Base-by-base conservation (phyloP, 1,140 invertebrate species). In the Uloborus diversus region DNA sequence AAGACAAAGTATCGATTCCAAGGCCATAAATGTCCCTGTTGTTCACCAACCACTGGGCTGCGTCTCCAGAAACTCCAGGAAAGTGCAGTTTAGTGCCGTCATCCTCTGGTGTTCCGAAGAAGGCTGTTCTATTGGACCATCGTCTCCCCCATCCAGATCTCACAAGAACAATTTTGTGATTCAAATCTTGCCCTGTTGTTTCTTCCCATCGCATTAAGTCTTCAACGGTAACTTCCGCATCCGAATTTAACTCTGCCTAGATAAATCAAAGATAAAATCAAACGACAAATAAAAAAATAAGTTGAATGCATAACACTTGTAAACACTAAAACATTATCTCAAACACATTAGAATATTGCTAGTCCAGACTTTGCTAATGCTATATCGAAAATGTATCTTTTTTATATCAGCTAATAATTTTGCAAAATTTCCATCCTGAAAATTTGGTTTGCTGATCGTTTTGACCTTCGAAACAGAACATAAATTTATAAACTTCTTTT, bases 1-100 rank as follows among this genome's bases (percentile, higher is more conserved):
- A 83, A 13, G 89, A 90, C 0, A 90, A 86, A 0, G 89, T 88
- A 82, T 93, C 92, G 0, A 91, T 87, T 0, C 90, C 92, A 1
- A 92, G 87, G 0, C 91, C 91, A 33, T 90, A 86, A 37, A 92
- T 86, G 76, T 88, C 88, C 33, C 87, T 86, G 28, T 89, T 85
- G 14, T 89, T 86, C 1, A 88, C 87, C 65, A 93, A 86, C 88
- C 89, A 91, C 64, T 88, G 83, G 0, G 90, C 90, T 25, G 91
- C 89, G 25, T 89, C 88, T 76, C 84, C 85, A 66, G 88, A 87
- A 25, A 91, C 81, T 49, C 90, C 90, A 86, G 87, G 79, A 85
- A 73, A 85, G 81, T 78, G 68, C 1, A 79, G 53, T 35, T 69
- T 25, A 51, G 14, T 56, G 5, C 33, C 17, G 69, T 82, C 79